Evolutionary conservation across 2,113 vertebrate species (phyloP), one percentile per base, ranked within the genome.

Genomic region (Mastomys natalensis): DNA sequence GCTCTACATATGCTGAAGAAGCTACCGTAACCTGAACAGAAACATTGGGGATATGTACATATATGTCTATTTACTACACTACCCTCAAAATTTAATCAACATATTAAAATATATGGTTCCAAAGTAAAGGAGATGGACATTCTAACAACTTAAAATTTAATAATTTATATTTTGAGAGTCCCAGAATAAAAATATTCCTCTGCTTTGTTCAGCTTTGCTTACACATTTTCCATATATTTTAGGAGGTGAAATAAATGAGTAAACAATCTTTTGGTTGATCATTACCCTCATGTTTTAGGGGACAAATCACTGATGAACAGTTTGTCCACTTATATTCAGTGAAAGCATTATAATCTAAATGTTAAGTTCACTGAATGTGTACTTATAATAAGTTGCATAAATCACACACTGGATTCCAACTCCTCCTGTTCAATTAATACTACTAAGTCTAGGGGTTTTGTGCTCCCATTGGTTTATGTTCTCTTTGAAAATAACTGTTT

Each of bases 1-100:
- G 3, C 0, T 13, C 29, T 7, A 0, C 37, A 8, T 31, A 10
- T 48, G 10, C 1, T 43, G 3, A 77, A 77, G 22, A 68, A 81
- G 3, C 22, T 84, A 37, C 66, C 22, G 66, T 13, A 73, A 81
- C 51, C 5, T 3, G 22, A 88, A 19, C 1, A 3, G 12, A 66
- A 7, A 34, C 11, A 60, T 7, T 4, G 40, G 11, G 40, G 77
- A 58, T 11, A 3, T 2, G 34, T 45, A 26, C 22, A 7, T 37
- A 1, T 3, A 7, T 3, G 4, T 29, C 66, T 85, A 4, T 8
- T 22, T 4, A 6, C 76, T 40, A 6, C 66, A 2, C 48, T 15
- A 88, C 7, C 19, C 6, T 93, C 0, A 29, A 37, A 80, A 2
- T 34, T n/a, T 24, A 31, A 48, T 77, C 31, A 55, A 24, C 89